Evolutionary conservation across 1,140 invertebrate species (phyloP).

Genomic region (Drosophila kikkawai): DNA sequence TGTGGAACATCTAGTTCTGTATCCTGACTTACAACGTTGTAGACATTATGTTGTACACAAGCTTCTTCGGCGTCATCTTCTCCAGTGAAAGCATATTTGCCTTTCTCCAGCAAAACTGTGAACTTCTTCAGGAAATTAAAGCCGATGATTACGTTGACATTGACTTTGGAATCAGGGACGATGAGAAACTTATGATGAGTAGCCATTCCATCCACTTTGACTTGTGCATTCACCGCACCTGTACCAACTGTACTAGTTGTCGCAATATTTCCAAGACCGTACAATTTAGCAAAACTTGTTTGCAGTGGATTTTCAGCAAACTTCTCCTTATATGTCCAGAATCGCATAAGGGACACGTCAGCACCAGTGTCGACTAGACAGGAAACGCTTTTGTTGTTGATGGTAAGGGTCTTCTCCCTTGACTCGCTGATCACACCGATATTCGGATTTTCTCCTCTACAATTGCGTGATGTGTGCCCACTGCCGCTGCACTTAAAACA

Average conservation of each 20-base stretch:
- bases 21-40: neutral
- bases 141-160: neutral
- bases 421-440: no score
- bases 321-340: neutral
- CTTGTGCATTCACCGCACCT: neutral
- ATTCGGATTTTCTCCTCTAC: no score
- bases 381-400: no score
- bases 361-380: no score
- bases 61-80: neutral
- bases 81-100: no score
- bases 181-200: neutral
- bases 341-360: no score
- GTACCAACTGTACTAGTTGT: no score
- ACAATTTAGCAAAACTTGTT: no score
- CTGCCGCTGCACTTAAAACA: neutral
- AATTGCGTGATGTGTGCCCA: no score
- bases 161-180: neutral
- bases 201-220: neutral
- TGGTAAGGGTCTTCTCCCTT: no score
- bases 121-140: neutral
- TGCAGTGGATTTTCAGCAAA: no score
- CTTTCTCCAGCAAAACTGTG: no score
- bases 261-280: neutral
- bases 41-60: neutral
- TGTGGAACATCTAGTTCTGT: neutral